phyloP scores from a whole-genome alignment of 2,113 vertebrate species.

The Indri indri region DNA sequence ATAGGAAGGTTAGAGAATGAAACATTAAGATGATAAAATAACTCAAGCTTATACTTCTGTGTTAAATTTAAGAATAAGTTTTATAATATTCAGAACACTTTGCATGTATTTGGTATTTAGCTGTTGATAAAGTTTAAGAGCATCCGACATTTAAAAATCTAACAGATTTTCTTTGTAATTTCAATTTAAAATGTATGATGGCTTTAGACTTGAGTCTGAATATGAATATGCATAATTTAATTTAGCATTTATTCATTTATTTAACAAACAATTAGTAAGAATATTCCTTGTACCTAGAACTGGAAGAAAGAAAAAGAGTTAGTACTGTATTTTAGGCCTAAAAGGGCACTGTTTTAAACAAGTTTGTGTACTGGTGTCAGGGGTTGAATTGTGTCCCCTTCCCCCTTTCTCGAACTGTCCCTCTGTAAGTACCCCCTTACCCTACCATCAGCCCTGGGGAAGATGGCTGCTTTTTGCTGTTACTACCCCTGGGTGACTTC shows the following conservation, averaged over 20 bases:
- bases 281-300: not conserved
- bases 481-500: not conserved
- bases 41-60: not conserved
- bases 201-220: not conserved
- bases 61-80: conserved; percentile 29
- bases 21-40: not conserved
- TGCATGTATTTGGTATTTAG: conserved; percentile 12
- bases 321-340: not conserved
- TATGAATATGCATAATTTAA: not conserved
- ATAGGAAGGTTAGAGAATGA: not conserved
- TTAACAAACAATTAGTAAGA: not conserved
- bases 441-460: not conserved
- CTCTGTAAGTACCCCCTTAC: no score
- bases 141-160: conserved; percentile 18
- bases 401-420: no score
- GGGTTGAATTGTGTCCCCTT: not conserved
- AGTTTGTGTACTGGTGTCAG: not conserved
- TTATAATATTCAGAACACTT: not conserved
- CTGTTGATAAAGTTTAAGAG: not conserved
- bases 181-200: conserved; percentile 4
- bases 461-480: not conserved
- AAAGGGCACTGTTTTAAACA: not conserved
- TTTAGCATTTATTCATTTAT: not conserved
- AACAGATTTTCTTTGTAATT: conserved; percentile 18
- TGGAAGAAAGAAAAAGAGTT: not conserved